phyloP scores from a whole-genome alignment of 2,797 vertebrate genomes.

The Sebastes dallii region DNA sequence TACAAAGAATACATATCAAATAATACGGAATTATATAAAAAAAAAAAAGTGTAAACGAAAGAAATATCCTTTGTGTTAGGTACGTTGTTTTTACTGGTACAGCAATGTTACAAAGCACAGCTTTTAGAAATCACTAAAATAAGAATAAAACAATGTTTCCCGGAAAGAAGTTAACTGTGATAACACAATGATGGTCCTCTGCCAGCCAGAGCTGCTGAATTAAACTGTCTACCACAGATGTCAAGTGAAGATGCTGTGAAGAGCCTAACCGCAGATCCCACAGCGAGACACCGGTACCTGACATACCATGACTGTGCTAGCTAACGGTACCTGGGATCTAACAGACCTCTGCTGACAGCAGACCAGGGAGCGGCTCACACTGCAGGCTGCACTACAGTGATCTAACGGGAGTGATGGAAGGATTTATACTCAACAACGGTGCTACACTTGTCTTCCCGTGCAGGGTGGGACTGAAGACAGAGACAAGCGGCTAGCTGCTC shows the following conservation, averaged over 20 bases:
- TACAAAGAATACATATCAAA: background rate
- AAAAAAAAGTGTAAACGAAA: background rate
- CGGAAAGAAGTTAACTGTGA: background rate
- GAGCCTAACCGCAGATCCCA: background rate
- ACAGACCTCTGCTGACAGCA: background rate
- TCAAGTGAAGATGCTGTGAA: background rate
- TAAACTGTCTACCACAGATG: background rate
- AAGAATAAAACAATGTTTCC: background rate
- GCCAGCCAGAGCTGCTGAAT: background rate
- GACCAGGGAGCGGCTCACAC: too few species aligned
- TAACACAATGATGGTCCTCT: too few species aligned
- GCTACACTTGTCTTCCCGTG: conserved; percentile 26
- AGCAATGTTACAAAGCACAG: background rate
- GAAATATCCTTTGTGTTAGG: background rate
- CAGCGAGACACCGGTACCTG: background rate
- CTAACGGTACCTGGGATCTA: background rate
- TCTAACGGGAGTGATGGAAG: background rate
- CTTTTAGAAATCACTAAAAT: background rate
- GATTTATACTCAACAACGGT: background rate
- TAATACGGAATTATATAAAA: background rate
- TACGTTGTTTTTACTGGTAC: background rate
- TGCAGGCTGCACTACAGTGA: background rate
- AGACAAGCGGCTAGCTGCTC: conserved; percentile 32
- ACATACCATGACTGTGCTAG: background rate
- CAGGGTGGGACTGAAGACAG: conserved; percentile 62